Base-by-base conservation (phyloP, 1,140 invertebrate genomes). In the Drosophila funebris region DNA sequence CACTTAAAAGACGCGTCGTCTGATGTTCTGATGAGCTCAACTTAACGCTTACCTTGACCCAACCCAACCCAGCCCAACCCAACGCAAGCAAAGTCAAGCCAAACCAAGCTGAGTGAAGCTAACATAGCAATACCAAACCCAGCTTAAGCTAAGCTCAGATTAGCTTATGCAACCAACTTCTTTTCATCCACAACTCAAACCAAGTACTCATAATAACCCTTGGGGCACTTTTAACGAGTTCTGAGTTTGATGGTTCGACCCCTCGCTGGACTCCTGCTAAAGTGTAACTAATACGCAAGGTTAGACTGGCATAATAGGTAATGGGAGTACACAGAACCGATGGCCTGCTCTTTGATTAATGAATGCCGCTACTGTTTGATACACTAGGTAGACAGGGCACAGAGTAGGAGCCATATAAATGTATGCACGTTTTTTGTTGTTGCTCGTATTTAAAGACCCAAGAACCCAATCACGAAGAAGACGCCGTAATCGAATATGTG, bases 261-360 rank as follows among this genome's bases (percentile, higher is more conserved):
- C 18, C 14, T 1, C 48, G 8, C 27, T 44, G 43, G 44, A 44
- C 56, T 14, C 54, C 43, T 16, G 71, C 53, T 33, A 66, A 80
- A 83, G 82, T 87, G 73, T 84, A 87, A 85, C 81, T 81, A 85
- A 85, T 85, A 85, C 63, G 81, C 58, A 60, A 66, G 58, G 41
- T 33, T 73, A 46, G 13, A 36, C 60, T 41, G 52, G 58, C 70
- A 27, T 41, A 66, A 64, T 64, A 43, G 62, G 50, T 54, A 64
- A 64, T 64, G 68, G 60, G 60, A 64, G 68, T 58, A 64, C 46
- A 61, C 43, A 56, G 31, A 64, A 43, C 24, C 53, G 27, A 60
- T 53, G 44, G 44, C 60, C 66, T 69, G 81, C 82, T 75, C 79
- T 85, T 87, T 85, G 81, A 85, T 85, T 85, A 85, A 85, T 85